A percentile compares a stretch with the other conserved stretches of the same genome.
Conservation (phyloP, 2,113 vertebrate species). For the Colius striatus region DNA sequence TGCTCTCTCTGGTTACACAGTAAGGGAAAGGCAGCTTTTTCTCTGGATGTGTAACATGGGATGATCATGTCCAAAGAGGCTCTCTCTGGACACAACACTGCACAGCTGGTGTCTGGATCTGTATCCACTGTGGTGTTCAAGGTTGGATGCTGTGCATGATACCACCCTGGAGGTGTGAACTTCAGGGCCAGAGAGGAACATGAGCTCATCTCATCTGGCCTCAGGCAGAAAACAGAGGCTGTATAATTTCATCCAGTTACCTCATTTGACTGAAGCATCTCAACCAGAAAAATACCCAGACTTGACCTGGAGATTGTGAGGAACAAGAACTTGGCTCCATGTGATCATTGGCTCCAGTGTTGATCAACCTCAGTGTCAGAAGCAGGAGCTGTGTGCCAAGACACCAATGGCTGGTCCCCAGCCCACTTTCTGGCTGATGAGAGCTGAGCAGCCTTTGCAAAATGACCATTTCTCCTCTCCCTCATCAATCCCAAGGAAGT, state of each 20-base stretch:
- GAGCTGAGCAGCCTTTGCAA: not conserved
- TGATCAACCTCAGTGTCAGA: not conserved
- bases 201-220: not conserved
- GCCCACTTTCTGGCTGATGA: not conserved
- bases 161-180: not conserved
- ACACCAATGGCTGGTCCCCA: not conserved
- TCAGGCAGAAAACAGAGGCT: not conserved
- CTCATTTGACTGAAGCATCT: not conserved
- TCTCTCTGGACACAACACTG: not conserved
- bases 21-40: not conserved
- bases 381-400: not conserved
- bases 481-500: rapidly evolving
- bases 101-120: not conserved
- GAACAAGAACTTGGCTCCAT: not conserved
- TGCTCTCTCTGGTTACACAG: not conserved
- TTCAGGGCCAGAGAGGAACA: not conserved
- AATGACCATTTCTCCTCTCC: not conserved
- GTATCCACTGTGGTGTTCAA: not conserved
- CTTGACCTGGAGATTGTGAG: not conserved
- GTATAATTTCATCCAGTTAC: not conserved
- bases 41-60: rapidly evolving
- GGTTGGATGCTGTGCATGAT: not conserved
- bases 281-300: not conserved
- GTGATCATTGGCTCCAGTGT: rapidly evolving
- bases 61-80: not conserved